Evolutionary conservation across 1,140 invertebrate genomes (phyloP), one percentile per base, ranked within the genome.

Genomic region (Pygmarrhopalites habei): DNA sequence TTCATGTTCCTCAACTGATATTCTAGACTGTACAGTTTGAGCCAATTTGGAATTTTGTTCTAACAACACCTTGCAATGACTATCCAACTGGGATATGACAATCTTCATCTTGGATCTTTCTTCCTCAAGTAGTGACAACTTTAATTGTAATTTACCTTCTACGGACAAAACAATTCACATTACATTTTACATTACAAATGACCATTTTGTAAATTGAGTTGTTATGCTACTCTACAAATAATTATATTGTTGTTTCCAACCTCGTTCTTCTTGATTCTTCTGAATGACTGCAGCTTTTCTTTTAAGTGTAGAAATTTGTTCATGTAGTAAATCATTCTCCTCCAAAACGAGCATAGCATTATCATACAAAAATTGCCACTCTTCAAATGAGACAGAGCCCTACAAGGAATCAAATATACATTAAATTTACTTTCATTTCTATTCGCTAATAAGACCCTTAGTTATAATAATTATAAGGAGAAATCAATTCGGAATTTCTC

Each of bases 221-320:
- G 5, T 39, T 10, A 41, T 39, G n/a, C 47, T 47, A 28, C 17
- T 29, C 44, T 60, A 12, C 21, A 55, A 10, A 25, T 28, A 25
- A 32, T 60, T 23, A 28, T 28, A 35, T 7, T 14, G 44, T 32
- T 52, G 70, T 70, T 62, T 64, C 53, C 56, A n/a, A n/a, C n/a
- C n/a, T n/a, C n/a, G n/a, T 29, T 64, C 66, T 30, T 65, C 28
- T 47, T 58, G 44, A 0, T 51, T 73, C 15, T 78, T 77, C 71
- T 82, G 77, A 35, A 84, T 77, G 65, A 83, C 81, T 44, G 82
- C 75, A 5, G 83, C 70, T 71, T 84, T 85, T 65, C 83, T 79
- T 64, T 83, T 81, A 44, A 80, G 75, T 52, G 79, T 58, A 56
- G 73, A 71, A 0, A 74, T 72, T 67, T 82, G 78, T 62, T 76